Evolutionary conservation across 2,797 vertebrate genomes (phyloP), one percentile per base, ranked within the genome.

Genomic region (Eurystomus glaucurus): DNA sequence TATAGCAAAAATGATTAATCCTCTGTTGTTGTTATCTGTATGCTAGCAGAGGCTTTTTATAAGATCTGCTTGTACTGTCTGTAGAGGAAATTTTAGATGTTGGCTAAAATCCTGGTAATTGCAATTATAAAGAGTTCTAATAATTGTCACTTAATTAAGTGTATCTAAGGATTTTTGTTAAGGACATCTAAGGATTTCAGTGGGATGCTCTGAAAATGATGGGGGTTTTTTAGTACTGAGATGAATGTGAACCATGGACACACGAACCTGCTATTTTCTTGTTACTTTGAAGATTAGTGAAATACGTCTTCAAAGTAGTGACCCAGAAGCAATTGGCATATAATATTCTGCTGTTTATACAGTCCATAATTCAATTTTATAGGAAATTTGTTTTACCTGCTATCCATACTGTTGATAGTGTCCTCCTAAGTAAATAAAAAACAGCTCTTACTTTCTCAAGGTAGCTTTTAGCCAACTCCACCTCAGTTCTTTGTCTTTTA

Each of bases 1-100:
- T 95, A 96, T 98, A 96, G 95, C 98, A 98, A 97, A 97, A 96
- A 93, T 92, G 83, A 98, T 97, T 96, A 97, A 97, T 98, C 94
- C 96, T 94, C 58, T 0, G 1, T 81, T 88, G 85, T 71, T 96
- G 66, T 91, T 96, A 88, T 94, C 93, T 96, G 46, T 84, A 50
- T 84, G 87, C 64, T 58, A 75, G 94, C 90, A 89, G 87, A 96
- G 86, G 62, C 74, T 93, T 93, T 94, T 62, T 70, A 5, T 55
- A 80, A 93, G 69, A 77, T 62, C 74, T 95, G 68, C 50, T 85
- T 55, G 58, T 86, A n/a, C 75, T 93, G 29, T 88, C 75, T 81
- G 94, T 13, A 72, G 77, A 79, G 50, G 81, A 92, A 97, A 80
- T 96, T 81, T 55, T 45, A 61, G 65, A 84, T 96, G 45, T 84